phyloP scores from a whole-genome alignment of 2,113 vertebrate species.

The Misgurnus anguillicaudatus region DNA sequence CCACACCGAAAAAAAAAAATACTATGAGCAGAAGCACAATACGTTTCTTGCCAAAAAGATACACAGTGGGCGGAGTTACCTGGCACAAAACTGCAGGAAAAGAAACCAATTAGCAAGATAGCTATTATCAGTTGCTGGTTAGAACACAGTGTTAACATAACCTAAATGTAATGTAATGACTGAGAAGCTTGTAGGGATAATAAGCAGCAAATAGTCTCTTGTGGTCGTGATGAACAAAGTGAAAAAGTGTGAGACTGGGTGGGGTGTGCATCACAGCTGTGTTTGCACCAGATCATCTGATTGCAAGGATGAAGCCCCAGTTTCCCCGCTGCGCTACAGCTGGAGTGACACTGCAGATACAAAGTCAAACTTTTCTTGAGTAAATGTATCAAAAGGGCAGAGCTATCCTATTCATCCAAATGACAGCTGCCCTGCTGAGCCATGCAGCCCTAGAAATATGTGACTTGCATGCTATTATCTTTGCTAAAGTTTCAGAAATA shows the following conservation, averaged over 20 bases:
- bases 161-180: background rate
- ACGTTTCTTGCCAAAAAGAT: too few species aligned
- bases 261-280: constrained; percentile 13
- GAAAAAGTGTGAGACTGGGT: background rate
- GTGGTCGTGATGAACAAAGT: background rate
- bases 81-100: too few species aligned
- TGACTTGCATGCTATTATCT: too few species aligned
- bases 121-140: too few species aligned
- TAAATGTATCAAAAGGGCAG: background rate
- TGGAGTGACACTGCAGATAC: constrained; percentile 6
- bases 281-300: constrained; percentile 11
- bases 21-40: too few species aligned
- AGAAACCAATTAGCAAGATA: too few species aligned
- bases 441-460: too few species aligned
- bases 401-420: too few species aligned
- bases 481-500: too few species aligned
- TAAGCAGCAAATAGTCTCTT: constrained; percentile 26
- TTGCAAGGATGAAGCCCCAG: constrained; percentile 2
- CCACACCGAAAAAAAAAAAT: too few species aligned
- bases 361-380: background rate
- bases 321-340: background rate
- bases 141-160: background rate
- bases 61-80: too few species aligned
- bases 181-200: background rate
- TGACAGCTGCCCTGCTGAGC: too few species aligned